Percentiles rank a stretch among this genome's conserved stretches.
phyloP scores from a whole-genome alignment of 37 sponge, comb jelly and placozoan species.

The Theonella swinhoei region DNA sequence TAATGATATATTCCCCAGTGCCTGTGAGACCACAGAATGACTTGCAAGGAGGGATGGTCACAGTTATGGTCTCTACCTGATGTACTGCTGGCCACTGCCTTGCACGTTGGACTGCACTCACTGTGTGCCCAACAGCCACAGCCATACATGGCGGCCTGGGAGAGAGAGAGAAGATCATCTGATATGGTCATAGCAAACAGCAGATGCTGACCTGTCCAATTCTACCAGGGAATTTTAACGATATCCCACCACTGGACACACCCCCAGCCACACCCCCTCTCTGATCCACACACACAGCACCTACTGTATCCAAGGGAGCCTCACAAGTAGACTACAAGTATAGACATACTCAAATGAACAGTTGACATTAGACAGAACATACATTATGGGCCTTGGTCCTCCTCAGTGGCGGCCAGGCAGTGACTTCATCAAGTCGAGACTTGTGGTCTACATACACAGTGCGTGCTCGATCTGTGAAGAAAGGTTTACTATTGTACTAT shows the following conservation, averaged over 20 bases:
- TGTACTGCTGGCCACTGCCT: constrained; percentile 60
- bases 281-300: constrained; percentile 67
- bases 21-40: constrained; percentile 24
- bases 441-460: constrained; percentile 72
- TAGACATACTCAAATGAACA: not conserved
- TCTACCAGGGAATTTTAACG: constrained; percentile 82
- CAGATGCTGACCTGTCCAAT: constrained; percentile 61
- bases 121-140: constrained; percentile 82
- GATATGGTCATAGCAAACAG: no score
- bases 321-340: not conserved
- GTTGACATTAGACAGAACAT: not conserved
- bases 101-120: not conserved
- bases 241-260: constrained; percentile 83
- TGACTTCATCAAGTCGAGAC: constrained; percentile 42
- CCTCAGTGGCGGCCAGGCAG: not conserved
- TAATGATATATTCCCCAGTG: constrained; percentile 73
- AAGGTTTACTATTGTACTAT: no score
- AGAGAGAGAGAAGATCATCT: not conserved
- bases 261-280: constrained; percentile 58
- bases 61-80: constrained; percentile 36
- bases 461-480: constrained; percentile 47
- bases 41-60: not conserved
- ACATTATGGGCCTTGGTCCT: not conserved
- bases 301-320: constrained; percentile 70
- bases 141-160: constrained; percentile 72